Percentiles rank a stretch among this genome's conserved stretches.
phyloP scores from a whole-genome alignment of 2,888 invertebrate species.

The Ellobium chinense region DNA sequence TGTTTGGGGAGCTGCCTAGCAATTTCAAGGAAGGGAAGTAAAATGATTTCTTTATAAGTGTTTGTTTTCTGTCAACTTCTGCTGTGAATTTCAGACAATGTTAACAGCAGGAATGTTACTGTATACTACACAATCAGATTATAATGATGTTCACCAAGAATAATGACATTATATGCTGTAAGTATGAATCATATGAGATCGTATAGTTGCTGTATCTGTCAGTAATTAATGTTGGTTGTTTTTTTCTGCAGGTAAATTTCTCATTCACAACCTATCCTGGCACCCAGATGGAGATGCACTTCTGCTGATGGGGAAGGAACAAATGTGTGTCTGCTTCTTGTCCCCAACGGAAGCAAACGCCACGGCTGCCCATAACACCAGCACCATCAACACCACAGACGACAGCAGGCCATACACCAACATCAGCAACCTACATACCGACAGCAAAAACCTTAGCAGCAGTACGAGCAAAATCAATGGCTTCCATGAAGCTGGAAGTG shows the following conservation, averaged over 20 bases:
- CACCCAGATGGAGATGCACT: conserved; percentile 74
- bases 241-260: conserved; percentile 68
- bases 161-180: too few relatives aligned
- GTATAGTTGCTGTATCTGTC: background rate
- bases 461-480: background rate
- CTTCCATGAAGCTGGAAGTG: background rate
- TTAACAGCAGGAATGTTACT: too few relatives aligned
- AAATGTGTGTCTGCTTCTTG: conserved; percentile 78
- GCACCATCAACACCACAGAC: conserved; percentile 26
- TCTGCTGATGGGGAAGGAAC: conserved; percentile 75
- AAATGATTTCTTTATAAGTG: too few relatives aligned
- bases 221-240: background rate
- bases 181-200: too few relatives aligned
- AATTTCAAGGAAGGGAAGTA: too few relatives aligned
- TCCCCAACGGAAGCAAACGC: conserved; percentile 48
- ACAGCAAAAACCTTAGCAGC: conserved; percentile 5
- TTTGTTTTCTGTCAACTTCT: too few relatives aligned
- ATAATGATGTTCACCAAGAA: too few relatives aligned
- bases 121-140: too few relatives aligned
- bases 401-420: background rate
- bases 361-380: conserved; percentile 38
- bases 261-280: conserved; percentile 75
- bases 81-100: too few relatives aligned
- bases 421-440: background rate
- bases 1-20: too few relatives aligned